Percentiles rank a stretch among this genome's conserved stretches.
phyloP scores from a whole-genome alignment of 2,113 vertebrate genomes.

The Pampusana beccarii region DNA sequence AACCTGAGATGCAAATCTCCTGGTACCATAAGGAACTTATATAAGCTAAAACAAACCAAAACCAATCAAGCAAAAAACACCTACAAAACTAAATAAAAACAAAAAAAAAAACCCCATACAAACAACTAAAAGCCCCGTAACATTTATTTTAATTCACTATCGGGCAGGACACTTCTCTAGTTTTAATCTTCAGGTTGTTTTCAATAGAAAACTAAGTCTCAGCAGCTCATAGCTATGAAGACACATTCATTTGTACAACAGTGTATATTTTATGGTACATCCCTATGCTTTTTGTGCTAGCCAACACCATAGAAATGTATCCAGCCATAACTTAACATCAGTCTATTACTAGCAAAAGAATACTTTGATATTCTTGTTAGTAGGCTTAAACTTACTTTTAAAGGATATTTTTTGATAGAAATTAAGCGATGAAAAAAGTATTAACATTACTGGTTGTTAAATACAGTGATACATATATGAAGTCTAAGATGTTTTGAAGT shows the following conservation, averaged over 20 bases:
- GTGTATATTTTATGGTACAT: too few species aligned
- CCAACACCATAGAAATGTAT: neutral
- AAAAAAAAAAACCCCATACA: too few species aligned
- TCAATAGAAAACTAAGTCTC: neutral
- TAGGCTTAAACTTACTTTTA: neutral
- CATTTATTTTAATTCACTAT: neutral
- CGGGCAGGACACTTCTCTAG: neutral
- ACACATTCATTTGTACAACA: rapidly evolving
- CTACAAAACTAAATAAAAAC: too few species aligned
- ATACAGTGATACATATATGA: neutral
- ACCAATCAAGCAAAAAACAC: too few species aligned
- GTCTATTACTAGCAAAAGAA: neutral
- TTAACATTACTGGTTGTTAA: neutral
- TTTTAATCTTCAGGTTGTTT: neutral
- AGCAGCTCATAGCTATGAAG: neutral
- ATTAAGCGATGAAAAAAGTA: neutral
- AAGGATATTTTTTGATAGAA: neutral
- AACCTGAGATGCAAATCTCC: neutral
- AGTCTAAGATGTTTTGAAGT: neutral
- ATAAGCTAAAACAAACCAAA: neutral
- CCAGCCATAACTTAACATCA: neutral
- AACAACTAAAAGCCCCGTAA: too few species aligned
- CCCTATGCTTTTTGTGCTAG: neutral
- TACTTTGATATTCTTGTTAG: neutral
- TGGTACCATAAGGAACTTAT: neutral